phyloP scores from a whole-genome alignment of 2,888 invertebrate species.

The Antheraea assamensis region DNA sequence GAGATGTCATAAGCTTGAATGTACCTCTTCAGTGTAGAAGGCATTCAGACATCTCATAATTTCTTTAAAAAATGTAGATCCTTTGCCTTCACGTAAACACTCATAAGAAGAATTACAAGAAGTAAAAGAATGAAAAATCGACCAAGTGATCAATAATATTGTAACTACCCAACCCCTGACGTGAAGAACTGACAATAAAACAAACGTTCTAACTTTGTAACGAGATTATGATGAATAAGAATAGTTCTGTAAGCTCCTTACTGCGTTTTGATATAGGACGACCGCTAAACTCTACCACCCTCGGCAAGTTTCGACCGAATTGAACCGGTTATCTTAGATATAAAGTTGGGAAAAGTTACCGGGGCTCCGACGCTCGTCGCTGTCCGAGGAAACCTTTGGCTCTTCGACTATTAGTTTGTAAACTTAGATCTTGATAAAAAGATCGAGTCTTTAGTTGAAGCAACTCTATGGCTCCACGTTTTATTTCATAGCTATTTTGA shows the following conservation, averaged over 20 bases:
- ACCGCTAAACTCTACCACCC: conserved; percentile 24
- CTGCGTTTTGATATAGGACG: conserved; percentile 12
- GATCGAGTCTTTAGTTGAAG: conserved; percentile 2
- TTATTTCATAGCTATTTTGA: background rate
- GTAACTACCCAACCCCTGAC: background rate
- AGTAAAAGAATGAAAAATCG: background rate
- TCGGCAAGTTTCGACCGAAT: conserved; percentile 29
- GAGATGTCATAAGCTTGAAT: background rate
- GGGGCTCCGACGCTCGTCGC: conserved; percentile 19
- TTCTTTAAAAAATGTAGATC: background rate
- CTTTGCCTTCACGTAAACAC: background rate
- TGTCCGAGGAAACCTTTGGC: conserved; percentile 25
- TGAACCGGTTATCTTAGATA: conserved; percentile 32
- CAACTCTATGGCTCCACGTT: background rate
- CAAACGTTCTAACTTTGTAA: background rate
- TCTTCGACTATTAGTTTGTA: conserved; percentile 24
- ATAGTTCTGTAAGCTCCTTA: conserved; percentile 14
- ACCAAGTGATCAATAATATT: background rate
- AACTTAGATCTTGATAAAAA: conserved; percentile 20
- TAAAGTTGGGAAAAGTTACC: conserved; percentile 32
- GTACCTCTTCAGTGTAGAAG: background rate
- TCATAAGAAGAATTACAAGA: background rate
- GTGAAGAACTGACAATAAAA: background rate
- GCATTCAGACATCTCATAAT: background rate
- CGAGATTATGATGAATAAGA: conserved; percentile 11